Evolutionary conservation across 2,797 vertebrate species (phyloP), one percentile per base, ranked within the genome.

Genomic region (Chiroxiphia lanceolata): DNA sequence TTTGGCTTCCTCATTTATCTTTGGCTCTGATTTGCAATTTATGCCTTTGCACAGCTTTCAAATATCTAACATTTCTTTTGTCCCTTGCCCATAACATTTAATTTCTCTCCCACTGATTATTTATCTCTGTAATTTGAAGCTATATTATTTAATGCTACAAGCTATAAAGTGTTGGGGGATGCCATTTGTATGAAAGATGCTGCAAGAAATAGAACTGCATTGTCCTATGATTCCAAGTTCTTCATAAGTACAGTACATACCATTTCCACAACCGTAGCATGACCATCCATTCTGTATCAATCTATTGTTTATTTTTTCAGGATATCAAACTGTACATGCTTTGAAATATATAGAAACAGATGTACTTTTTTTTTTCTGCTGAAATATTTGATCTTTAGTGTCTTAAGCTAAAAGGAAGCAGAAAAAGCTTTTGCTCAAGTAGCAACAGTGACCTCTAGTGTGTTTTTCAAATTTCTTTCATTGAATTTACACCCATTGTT

Each of bases 371-470:
- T 77, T 68, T 33, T 36, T 33, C 79, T 79, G 34, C 69, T 89
- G 86, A 96, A 97, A 95, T 90, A 84, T 92, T 97, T 89, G 54
- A 90, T 95, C 96, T 95, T 96, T 20, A 87, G 50, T 56, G n/a
- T 47, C 91, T 95, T 67, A 90, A 96, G 72, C 44, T 93, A 79
- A 50, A 82, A 68, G 80, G 57, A 80, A 96, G 45, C 48, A 76
- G 87, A 65, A 85, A 74, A 88, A 93, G 67, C 91, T 93, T 97
- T 95, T 93, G 97, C 97, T 98, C 87, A 96, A 99, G 98, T 97
- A 98, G 98, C 99, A 99, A 99, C 98, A 99, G 98, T 99, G 99
- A 99, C 99, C 99, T 99, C 99, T 99, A 99, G 99, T 98, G 99
- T 98, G 98, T 97, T 98, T 98, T 98, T 97, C 38, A 74, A 72